Base-by-base conservation (phyloP, 1,140 invertebrate species). In the Agrypnia vestita region DNA sequence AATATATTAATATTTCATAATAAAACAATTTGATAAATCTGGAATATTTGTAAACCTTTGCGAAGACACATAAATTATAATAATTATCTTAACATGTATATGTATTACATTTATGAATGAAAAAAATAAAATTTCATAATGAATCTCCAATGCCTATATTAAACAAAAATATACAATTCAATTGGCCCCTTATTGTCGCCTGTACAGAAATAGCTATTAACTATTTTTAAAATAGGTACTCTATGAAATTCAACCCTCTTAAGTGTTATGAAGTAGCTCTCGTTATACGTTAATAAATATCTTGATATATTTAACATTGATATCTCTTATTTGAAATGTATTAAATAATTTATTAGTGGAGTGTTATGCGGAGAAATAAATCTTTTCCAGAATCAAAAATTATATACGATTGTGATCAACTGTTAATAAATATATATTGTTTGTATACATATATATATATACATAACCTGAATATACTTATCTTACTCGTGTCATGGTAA, bases 191-290 rank as follows among this genome's bases (percentile, higher is more conserved):
- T 10, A 35, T 64, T 64, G 35, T 64, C 35, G 35, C 25, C 13
- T 64, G 19, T 19, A 64, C 19, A 35, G 10, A 69, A 21, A 47
- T 46, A 47, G 6, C 11, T 44, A 64, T 13, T n/a, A 12, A 25
- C 46, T 69, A 21, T 47, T 69, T 47, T n/a, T 62, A 59, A 59
- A 19, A 21, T 15, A 59, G 55, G 55, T 21, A 44, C 21, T 64
- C 61, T 64, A 71, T 71, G 67, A 71, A 71, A 71, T 71, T 71
- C 67, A 71, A 71, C 21, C 67, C 67, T 71, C 67, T 64, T 64
- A 64, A 13, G 25, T 71, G 43, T 64, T 64, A 64, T 43, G 25
- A 64, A 43, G 61, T 64, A 35, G 13, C 11, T 12, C 7, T 64
- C 35, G 61, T 25, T 64, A 35, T 25, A 25, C n/a, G 25, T 64